Base-by-base conservation (phyloP, 2,888 invertebrate species). In the Clunio marinus region DNA sequence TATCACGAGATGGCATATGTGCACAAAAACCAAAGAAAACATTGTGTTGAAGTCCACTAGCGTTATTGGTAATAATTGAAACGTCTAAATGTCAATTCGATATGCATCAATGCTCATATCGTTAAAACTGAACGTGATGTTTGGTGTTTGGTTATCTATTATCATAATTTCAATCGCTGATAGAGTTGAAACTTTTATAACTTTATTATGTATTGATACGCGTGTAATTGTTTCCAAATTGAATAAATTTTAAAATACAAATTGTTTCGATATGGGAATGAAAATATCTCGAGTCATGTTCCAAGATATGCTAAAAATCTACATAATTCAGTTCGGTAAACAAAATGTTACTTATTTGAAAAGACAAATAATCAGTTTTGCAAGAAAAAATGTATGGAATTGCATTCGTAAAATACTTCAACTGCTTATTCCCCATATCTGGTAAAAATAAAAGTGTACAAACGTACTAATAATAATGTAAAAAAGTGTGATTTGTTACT, bases 81-180 rank as follows among this genome's bases (percentile, higher is more conserved):
- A 59, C 15, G 7, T 59, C 8, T 35, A 51, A 32, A 17, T 20
- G 13, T 32, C 32, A 59, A 59, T 59, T 59, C 32, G 32, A 32
- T 59, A 59, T 59, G 59, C 59, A 59, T 59, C 59, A 59, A 59
- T 59, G 59, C n/a, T 59, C 10, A 20, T n/a, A 59, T 59, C 59
- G 32, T 59, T 32, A 59, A 59, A 20, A 4, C 15, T 32, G 59
- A 59, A 57, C 57, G 27, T 57, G 57, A 57, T 13, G 24, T 57
- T 17, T 57, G n/a, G n/a, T n/a, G n/a, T n/a, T n/a, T n/a, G n/a
- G n/a, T n/a, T n/a, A n/a, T 41, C 41, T 41, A 41, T 41, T 15
- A 41, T n/a, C n/a, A n/a, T n/a, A n/a, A n/a, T n/a, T n/a, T n/a
- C n/a, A n/a, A 32, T 41, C 41, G 41, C n/a, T 15, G 41, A 41